Evolutionary conservation across 2,113 vertebrate genomes (phyloP).

Genomic region (Oncorhynchus kisutch): DNA sequence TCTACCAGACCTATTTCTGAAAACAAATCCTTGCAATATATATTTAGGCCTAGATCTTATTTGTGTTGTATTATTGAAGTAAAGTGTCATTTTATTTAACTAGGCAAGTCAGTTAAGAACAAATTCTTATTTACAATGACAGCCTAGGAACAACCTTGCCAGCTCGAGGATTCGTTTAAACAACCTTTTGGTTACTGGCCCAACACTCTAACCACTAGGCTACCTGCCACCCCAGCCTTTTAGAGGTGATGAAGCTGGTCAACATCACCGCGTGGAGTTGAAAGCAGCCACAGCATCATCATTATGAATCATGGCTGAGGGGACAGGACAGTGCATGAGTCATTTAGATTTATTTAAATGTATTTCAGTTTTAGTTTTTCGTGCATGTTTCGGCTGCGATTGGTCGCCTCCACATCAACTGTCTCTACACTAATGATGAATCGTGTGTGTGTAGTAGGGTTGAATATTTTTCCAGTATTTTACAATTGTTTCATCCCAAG

Average conservation of each 20-base stretch:
- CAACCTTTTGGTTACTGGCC: too few relatives aligned
- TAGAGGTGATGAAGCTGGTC: neutral
- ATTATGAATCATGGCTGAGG: neutral
- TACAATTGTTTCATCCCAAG: too few relatives aligned
- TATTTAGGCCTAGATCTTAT: neutral
- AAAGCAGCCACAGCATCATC: neutral
- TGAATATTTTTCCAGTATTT: too few relatives aligned
- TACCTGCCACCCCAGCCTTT: neutral
- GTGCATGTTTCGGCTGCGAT: neutral
- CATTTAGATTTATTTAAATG: neutral
- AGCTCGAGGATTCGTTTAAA: too few relatives aligned
- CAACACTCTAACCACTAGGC: too few relatives aligned
- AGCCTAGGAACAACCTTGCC: too few relatives aligned
- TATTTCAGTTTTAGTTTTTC: neutral
- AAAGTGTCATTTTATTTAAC: neutral
- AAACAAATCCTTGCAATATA: neutral
- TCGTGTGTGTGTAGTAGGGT: neutral
- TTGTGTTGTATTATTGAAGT: neutral
- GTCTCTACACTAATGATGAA: neutral
- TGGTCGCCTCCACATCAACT: too few relatives aligned
- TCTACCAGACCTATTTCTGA: neutral
- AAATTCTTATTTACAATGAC: too few relatives aligned
- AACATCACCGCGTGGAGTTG: neutral
- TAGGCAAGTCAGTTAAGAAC: too few relatives aligned
- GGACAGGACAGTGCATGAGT: neutral